These are phyloP conservation scores for Anarsia innoxiella DNA, from an alignment of 2,888 invertebrate species.

Conservation along the genomic window DNA sequence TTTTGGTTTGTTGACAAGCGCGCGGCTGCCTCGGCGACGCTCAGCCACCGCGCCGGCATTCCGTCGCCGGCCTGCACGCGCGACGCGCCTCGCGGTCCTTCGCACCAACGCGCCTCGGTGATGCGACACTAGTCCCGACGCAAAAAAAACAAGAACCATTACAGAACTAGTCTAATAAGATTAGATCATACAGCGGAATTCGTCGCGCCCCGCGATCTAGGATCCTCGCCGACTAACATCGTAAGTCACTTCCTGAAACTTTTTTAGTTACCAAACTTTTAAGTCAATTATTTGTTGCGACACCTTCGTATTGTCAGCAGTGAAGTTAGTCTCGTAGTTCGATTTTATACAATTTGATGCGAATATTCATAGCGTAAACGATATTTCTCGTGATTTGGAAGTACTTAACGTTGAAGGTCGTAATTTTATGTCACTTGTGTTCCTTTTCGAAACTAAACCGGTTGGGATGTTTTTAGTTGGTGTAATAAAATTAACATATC, in stretches of 20 bases:
- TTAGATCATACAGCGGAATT: conserved; percentile 30
- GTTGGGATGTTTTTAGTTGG: conserved; percentile 62
- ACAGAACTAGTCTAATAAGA: conserved; percentile 19
- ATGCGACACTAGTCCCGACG: conserved; percentile 35
- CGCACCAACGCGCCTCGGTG: conserved; percentile 28
- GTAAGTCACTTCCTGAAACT: conserved; percentile 42
- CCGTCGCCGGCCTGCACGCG: conserved; percentile 57
- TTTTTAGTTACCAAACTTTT: conserved; percentile 5
- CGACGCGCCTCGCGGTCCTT: conserved; percentile 37
- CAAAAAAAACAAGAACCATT: conserved; percentile 32
- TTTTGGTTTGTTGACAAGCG: conserved; percentile 61
- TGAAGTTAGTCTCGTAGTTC: not conserved
- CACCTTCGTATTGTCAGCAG: no score
- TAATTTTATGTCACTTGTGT: conserved; percentile 56
- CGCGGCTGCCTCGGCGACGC: conserved; percentile 27
- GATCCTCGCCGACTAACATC: conserved; percentile 39
- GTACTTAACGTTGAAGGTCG: conserved; percentile 39
- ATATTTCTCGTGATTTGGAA: conserved; percentile 6
- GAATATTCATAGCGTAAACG: not conserved
- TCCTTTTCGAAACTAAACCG: conserved; percentile 65
- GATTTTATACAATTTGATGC: not conserved
- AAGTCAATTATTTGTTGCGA: no score
- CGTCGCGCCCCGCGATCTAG: conserved; percentile 36
- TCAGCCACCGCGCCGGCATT: conserved; percentile 56
- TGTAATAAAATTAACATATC: conserved; percentile 72